Evolutionary conservation across 2,888 invertebrate genomes (phyloP), one percentile per base, ranked within the genome.

Genomic region (Ophion ventricosus): DNA sequence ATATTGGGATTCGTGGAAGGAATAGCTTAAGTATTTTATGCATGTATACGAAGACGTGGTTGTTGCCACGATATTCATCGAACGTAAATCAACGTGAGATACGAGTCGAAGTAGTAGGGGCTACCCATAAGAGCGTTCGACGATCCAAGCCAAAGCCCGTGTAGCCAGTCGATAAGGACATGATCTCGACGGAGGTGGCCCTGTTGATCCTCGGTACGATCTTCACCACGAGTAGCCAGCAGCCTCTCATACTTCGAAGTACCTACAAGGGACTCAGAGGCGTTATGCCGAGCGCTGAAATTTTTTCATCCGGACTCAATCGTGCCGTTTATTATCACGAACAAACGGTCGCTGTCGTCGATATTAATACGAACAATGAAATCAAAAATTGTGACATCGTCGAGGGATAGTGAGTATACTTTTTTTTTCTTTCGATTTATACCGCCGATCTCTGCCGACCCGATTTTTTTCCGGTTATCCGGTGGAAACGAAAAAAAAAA

Each of bases 291-390:
- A 87, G 78, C 25, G 64, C 23, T 10, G 59, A 75, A 23, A 40
- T 83, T n/a, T 61, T 81, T 4, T 74, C 76, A 0, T 72, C 25
- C 0, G 88, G 86, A 20, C 84, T 90, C 1, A 88, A 87, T 40
- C 89, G 91, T 56, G 89, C 86, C 0, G 96, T 97, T 86, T 97
- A 97, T 93, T 95, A 95, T 93, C 95, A 97, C 93, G 97, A 97
- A 90, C 97, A 97, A 93, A 97, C 97, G 1, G 96, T 98, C 63
- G 97, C 97, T 1, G 95, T 98, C 63, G 96, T 97, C 66, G 97
- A 97, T 92, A 94, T 97, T 82, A 96, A 96, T 4, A 95, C 95
- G 7, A 95, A 95, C 84, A 96, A 96, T 92, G 93, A 96, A 89
- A 94, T 97, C 82, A 94, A 96, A 72, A 96, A 96, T 91, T 97